Evolutionary conservation across 2,797 vertebrate genomes (phyloP), one percentile per base, ranked within the genome.

Genomic region (Hyperoplus immaculatus): DNA sequence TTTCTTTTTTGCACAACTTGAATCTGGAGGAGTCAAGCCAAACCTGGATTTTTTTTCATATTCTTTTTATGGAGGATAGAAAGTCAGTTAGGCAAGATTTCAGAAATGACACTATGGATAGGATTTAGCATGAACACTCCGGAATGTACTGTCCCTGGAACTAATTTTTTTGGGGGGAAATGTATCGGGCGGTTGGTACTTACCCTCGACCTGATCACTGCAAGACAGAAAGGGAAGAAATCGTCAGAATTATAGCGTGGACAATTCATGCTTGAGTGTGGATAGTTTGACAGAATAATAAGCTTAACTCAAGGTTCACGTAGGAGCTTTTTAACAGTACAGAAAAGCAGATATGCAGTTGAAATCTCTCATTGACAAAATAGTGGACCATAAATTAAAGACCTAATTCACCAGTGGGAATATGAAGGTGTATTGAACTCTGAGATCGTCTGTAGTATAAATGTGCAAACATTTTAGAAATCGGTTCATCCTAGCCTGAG

Each of bases 181-280:
- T 3, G 3, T 29, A 29, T 29, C 29, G 29, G 29, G 29, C 29
- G 29, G 49, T 4, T 60, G 60, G 13, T 41, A 97, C 97, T 97
- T 94, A 98, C 97, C 97, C 94, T 96, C 97, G 14, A 93, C 95
- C 73, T 97, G 96, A 4, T 97, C 97, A 70, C 97, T 98, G 95
- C 21, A 81, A 89, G 55, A 87, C 14, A 87, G n/a, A 84, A 77
- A 6, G 65, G 39, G 89, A 64, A 85, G 16, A 76, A 45, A 69
- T 49, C 43, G 15, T 72, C 14, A 80, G 41, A 51, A 2, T 11
- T 38, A 16, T 46, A 64, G 38, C 4, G 5, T 39, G 12, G 0
- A 42, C 5, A 56, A 41, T 49, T 18, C 29, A 50, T 21, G 59
- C 4, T 41, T 10, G 5, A 65, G 1, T 14, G 0, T 15, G 0